phyloP scores from a whole-genome alignment of 2,888 invertebrate species.

The Phyto melanocephala region DNA sequence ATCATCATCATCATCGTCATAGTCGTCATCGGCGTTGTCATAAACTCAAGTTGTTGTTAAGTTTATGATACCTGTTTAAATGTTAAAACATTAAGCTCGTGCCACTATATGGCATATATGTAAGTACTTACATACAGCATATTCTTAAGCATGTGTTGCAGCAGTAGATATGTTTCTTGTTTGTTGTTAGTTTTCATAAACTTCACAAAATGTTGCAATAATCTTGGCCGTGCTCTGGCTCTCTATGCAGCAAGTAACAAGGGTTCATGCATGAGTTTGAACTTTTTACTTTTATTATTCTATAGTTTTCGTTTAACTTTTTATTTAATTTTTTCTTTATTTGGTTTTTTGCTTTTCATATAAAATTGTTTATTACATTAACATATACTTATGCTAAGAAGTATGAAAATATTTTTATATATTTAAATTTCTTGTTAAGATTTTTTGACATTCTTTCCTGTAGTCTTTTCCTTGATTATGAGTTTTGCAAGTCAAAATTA shows the following conservation, averaged over 20 bases:
- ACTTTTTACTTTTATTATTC: conserved; percentile 64
- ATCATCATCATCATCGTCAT: conserved; percentile 38
- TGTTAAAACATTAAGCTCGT: conserved; percentile 64
- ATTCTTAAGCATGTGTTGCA: conserved; percentile 34
- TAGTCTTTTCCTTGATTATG: conserved; percentile 41
- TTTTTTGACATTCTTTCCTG: conserved; percentile 53
- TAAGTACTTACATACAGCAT: not conserved
- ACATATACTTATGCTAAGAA: not conserved
- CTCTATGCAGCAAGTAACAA: conserved; percentile 46
- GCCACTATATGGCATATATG: conserved; percentile 46
- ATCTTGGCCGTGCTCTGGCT: conserved; percentile 52
- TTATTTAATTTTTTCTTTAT: too few relatives aligned
- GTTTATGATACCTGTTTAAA: conserved; percentile 64
- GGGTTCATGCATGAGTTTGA: conserved; percentile 65
- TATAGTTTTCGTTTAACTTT: too few relatives aligned
- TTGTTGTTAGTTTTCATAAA: conserved; percentile 11
- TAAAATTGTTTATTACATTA: conserved; percentile 30
- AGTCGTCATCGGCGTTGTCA: conserved; percentile 37
- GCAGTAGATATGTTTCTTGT: conserved; percentile 18
- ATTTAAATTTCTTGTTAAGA: conserved; percentile 62
- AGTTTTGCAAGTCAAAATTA: conserved; percentile 32
- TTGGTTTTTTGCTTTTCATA: not conserved
- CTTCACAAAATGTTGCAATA: conserved; percentile 58
- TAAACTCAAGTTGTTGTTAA: conserved; percentile 52
- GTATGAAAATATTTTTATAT: conserved; percentile 18